phyloP scores from a whole-genome alignment of 1,140 invertebrate genomes.

The Colletes gigas region DNA sequence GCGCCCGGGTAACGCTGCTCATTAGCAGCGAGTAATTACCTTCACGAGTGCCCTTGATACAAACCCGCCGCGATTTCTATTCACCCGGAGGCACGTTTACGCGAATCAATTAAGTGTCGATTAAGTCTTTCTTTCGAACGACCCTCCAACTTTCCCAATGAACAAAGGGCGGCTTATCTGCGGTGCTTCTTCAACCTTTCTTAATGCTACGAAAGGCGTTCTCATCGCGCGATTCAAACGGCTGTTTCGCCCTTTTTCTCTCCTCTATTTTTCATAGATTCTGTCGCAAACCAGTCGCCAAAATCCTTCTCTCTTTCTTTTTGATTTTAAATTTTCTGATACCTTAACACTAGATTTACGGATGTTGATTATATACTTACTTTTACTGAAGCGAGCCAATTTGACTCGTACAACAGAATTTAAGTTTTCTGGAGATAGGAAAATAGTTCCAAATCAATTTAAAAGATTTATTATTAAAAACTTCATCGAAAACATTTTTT shows the following conservation, averaged over 20 bases:
- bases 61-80: neutral
- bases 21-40: conserved; percentile 61
- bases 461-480: too few species aligned
- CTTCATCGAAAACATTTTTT: too few species aligned
- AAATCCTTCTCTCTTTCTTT: too few species aligned
- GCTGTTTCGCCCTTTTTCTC: neutral
- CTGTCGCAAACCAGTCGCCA: too few species aligned
- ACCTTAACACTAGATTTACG: too few species aligned
- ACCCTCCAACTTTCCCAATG: neutral
- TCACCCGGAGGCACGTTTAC: conserved; percentile 1
- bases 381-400: too few species aligned
- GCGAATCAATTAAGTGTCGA: conserved; percentile 44
- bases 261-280: too few species aligned
- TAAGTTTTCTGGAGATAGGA: too few species aligned
- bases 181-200: neutral
- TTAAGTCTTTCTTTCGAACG: conserved; percentile 27
- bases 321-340: too few species aligned
- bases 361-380: too few species aligned
- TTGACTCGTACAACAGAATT: too few species aligned
- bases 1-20: conserved; percentile 39
- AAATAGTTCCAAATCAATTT: too few species aligned
- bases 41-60: conserved; percentile 51
- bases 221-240: neutral
- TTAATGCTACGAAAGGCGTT: neutral
- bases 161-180: neutral